Evolutionary conservation across 2,113 vertebrate genomes (phyloP), one percentile per base, ranked within the genome.

Genomic region (Siniperca knerii): DNA sequence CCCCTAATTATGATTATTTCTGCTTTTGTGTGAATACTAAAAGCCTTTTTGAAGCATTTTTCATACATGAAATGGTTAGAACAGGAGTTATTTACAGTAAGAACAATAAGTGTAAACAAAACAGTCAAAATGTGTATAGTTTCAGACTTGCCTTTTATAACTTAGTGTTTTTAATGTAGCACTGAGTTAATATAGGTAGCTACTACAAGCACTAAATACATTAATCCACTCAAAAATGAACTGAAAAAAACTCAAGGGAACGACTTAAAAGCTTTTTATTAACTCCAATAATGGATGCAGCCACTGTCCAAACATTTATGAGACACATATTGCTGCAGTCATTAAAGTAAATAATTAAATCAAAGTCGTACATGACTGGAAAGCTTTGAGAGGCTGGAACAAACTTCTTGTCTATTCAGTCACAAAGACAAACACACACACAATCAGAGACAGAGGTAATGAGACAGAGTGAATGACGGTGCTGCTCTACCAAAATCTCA

Each of bases 291-390:
- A 75, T 79, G 58, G 74, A 75, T 25, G 64, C 69, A 75, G 58
- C 69, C 75, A 21, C 44, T 44, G 69, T 74, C 74, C 74, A 77
- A 71, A 60, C 44, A 33, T 58, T 61, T 72, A 75, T n/a, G 61
- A 69, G 68, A 62, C 6, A 4, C 62, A 68, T 74, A 23, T 40
- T 57, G 35, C 44, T 40, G 66, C 48, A 69, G 23, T 68, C 46
- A 64, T 84, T 77, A 80, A 72, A 50, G 50, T 11, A 80, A 76
- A 54, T 79, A 66, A 79, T 76, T 16, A 40, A 68, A 80, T 66
- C 35, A 21, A 75, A 57, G 52, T 29, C 11, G 66, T 37, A 62
- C 67, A 58, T 46, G 66, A 77, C 57, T 70, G 46, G 48, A 50
- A 48, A 64, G 40, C 50, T 57, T 25, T 69, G 57, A 70, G 42